Conservation (phyloP, 1,140 invertebrate species). For the Pseudomyrmex sp. region DNA sequence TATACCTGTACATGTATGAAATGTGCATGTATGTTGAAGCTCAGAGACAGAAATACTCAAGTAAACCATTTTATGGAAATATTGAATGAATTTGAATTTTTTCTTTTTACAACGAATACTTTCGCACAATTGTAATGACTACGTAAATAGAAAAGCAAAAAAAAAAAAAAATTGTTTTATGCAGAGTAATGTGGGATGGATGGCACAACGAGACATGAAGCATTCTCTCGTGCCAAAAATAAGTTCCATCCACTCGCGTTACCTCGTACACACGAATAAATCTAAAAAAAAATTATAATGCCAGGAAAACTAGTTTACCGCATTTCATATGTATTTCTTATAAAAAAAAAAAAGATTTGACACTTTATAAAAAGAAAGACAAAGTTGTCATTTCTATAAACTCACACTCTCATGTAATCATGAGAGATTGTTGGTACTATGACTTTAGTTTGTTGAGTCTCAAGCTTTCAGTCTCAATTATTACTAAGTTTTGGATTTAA, state of each 20-base stretch:
- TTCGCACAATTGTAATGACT: background rate
- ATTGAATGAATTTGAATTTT: constrained; percentile 61
- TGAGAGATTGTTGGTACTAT: constrained; percentile 44
- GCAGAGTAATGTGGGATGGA: too few relatives aligned
- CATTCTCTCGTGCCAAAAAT: too few relatives aligned
- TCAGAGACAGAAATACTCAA: constrained; percentile 26
- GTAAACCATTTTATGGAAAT: constrained; percentile 26
- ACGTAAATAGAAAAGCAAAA: constrained; percentile 40
- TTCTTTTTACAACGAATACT: constrained; percentile 40
- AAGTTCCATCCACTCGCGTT: too few relatives aligned
- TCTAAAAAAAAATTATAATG: constrained; percentile 26
- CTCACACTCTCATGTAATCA: constrained; percentile 53
- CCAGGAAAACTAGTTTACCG: constrained; percentile 24
- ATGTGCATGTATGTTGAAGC: constrained; percentile 51
- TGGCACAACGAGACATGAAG: too few relatives aligned
- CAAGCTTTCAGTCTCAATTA: constrained; percentile 53
- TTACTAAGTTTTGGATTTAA: constrained; percentile 49
- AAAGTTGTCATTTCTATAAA: constrained; percentile 53
- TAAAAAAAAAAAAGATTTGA: background rate
- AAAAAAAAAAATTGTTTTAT: too few relatives aligned
- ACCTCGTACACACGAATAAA: background rate
- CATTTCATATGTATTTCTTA: background rate
- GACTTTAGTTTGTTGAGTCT: constrained; percentile 67
- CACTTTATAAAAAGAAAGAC: constrained; percentile 47
- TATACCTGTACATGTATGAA: constrained; percentile 40